These are phyloP conservation scores for Penaeus chinensis DNA, from an alignment of 1,140 invertebrate genomes.

Conservation along the genomic window DNA sequence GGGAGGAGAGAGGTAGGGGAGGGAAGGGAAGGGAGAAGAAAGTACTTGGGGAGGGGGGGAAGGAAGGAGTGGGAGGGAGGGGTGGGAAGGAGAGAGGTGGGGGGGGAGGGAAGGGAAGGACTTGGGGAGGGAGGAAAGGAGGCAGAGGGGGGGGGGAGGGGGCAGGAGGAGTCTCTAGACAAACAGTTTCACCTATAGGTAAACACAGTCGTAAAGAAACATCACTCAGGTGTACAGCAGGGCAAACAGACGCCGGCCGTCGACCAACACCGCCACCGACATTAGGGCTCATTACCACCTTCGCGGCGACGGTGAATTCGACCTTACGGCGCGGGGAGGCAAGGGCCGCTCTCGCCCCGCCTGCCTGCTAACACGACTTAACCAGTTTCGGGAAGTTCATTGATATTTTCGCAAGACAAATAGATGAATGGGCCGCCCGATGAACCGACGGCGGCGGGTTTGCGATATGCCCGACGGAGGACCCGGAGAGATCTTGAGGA, in stretches of 20 bases:
- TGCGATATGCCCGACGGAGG: too few relatives aligned
- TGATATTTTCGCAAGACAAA: too few relatives aligned
- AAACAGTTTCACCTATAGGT: background rate
- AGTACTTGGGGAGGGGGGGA: background rate
- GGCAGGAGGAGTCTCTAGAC: background rate
- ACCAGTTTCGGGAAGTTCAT: too few relatives aligned
- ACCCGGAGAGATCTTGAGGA: too few relatives aligned
- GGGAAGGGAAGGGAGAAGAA: background rate
- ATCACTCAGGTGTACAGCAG: constrained; percentile 19
- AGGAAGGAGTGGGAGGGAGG: background rate
- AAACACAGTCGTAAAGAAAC: constrained; percentile 5
- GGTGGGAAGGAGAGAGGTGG: background rate
- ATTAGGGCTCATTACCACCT: background rate
- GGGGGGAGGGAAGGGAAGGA: too few relatives aligned
- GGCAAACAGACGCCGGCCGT: constrained; percentile 1
- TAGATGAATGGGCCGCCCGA: too few relatives aligned
- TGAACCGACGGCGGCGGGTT: too few relatives aligned
- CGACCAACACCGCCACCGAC: background rate
- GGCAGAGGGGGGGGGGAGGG: background rate
- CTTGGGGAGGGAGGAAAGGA: background rate
- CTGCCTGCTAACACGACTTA: too few relatives aligned
- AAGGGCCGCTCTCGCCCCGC: too few relatives aligned
- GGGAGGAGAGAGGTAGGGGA: background rate
- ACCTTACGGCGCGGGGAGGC: too few relatives aligned
- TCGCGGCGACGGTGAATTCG: background rate